phyloP scores from a whole-genome alignment of 2,888 invertebrate genomes.

The Bhutanitis thaidina region DNA sequence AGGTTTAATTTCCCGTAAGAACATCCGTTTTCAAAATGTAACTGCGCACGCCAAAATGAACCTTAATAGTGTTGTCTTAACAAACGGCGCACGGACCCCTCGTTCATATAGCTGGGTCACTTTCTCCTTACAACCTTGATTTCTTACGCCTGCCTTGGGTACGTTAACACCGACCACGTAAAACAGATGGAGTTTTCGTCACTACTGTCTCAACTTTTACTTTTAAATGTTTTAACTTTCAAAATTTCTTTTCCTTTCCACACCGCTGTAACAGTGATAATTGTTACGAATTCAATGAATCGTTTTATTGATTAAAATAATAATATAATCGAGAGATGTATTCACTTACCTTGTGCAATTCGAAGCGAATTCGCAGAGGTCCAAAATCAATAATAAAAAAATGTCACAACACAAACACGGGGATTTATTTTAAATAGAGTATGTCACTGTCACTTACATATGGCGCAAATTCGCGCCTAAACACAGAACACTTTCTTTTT shows the following conservation, averaged over 20 bases:
- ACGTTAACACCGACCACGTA: constrained; percentile 52
- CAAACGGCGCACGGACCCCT: constrained; percentile 27
- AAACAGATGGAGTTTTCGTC: constrained; percentile 61
- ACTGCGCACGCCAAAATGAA: constrained; percentile 32
- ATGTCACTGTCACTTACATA: constrained; percentile 49
- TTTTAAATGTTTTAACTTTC: constrained; percentile 42
- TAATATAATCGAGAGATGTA: not conserved
- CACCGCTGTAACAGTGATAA: no score
- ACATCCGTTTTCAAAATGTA: no score
- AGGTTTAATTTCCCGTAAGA: no score
- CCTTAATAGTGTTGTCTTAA: constrained; percentile 23
- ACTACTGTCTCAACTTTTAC: constrained; percentile 65
- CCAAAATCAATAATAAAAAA: constrained; percentile 32
- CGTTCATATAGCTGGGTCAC: constrained; percentile 56
- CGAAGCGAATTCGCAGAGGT: constrained; percentile 35
- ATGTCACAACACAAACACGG: constrained; percentile 51
- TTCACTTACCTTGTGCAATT: constrained; percentile 32
- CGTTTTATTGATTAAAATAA: no score
- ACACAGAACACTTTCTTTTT: constrained; percentile 39
- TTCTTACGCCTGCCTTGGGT: constrained; percentile 53
- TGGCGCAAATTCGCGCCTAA: constrained; percentile 47
- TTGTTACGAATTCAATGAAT: no score
- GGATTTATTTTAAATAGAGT: constrained; percentile 22
- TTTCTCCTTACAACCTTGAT: constrained; percentile 76
- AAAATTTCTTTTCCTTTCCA: constrained; percentile 22